phyloP scores from a whole-genome alignment of 2,888 invertebrate species.

The Tetragonisca angustula region DNA sequence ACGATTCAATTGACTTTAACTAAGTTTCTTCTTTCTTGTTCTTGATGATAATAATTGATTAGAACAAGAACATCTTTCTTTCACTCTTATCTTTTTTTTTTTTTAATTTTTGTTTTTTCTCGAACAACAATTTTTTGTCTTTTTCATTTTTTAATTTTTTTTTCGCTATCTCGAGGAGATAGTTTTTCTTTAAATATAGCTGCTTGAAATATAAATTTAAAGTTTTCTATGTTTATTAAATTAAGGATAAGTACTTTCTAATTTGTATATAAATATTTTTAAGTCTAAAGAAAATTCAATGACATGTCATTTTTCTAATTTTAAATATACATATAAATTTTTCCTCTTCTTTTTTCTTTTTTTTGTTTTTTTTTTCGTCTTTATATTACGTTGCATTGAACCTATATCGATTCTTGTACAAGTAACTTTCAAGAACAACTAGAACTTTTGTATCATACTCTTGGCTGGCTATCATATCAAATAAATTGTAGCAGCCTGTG shows the following conservation, averaged over 20 bases:
- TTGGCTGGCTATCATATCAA: conserved; percentile 4
- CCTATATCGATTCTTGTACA: conserved; percentile 23
- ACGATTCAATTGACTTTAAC: conserved; percentile 17
- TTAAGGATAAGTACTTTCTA: conserved; percentile 59
- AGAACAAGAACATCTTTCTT: conserved; percentile 59
- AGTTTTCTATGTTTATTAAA: conserved; percentile 26
- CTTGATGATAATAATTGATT: conserved; percentile 38
- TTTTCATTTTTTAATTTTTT: conserved; percentile 57
- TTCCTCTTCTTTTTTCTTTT: conserved; percentile 11
- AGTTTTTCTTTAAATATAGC: conserved; percentile 17
- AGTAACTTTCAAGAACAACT: conserved; percentile 41
- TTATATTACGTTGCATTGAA: conserved; percentile 7
- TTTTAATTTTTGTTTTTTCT: conserved; percentile 7
- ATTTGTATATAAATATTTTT: conserved; percentile 31
- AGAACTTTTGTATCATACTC: conserved; percentile 15
- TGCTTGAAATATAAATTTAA: conserved; percentile 45
- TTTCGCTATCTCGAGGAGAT: conserved; percentile 50
- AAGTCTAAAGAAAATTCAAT: conserved; percentile 46
- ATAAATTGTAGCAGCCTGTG: conserved; percentile 35
- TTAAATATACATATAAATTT: conserved; percentile 27
- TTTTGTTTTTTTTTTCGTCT: conserved; percentile 22
- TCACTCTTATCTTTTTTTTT: conserved; percentile 57
- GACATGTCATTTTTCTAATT: conserved; percentile 34
- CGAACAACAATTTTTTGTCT: conserved; percentile 41
- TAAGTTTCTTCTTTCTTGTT: neutral